Evolutionary conservation across 2,797 vertebrate species (phyloP).

Genomic region (Eulemur rubriventer): DNA sequence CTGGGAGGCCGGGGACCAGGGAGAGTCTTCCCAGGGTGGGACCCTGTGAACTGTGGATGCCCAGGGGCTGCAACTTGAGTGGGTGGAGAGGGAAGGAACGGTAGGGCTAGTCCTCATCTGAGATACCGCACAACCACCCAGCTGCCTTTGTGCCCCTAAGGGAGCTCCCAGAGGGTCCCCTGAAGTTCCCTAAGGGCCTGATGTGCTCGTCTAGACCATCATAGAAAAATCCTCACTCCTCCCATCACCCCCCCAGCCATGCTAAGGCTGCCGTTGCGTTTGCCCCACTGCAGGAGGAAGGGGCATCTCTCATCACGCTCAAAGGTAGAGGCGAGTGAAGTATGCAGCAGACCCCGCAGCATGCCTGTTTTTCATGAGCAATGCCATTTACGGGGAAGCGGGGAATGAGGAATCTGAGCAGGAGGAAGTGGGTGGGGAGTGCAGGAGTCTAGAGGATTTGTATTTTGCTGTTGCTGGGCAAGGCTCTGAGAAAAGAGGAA

Average conservation of each 20-base stretch:
- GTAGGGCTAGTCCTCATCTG: background rate
- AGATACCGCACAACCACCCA: background rate
- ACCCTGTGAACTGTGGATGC: background rate
- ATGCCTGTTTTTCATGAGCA: background rate
- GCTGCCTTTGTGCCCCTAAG: background rate
- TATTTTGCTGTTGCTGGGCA: background rate
- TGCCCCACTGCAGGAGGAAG: background rate
- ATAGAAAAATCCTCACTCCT: background rate
- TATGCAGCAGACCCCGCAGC: background rate
- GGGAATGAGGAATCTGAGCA: background rate
- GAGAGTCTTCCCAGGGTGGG: too few relatives aligned
- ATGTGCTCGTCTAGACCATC: background rate
- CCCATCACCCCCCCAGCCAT: accelerated
- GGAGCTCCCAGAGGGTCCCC: background rate
- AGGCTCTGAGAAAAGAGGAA: background rate
- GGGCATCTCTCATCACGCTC: background rate
- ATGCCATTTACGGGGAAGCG: background rate
- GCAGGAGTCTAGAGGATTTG: background rate
- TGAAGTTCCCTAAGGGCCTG: background rate
- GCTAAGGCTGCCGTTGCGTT: background rate
- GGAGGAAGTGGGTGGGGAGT: background rate
- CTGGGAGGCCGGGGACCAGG: background rate
- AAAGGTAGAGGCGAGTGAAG: background rate
- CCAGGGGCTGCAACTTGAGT: background rate
- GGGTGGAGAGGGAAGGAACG: background rate